Evolutionary conservation across 2,797 vertebrate genomes (phyloP).

Genomic region (Carcharodon carcharias): DNA sequence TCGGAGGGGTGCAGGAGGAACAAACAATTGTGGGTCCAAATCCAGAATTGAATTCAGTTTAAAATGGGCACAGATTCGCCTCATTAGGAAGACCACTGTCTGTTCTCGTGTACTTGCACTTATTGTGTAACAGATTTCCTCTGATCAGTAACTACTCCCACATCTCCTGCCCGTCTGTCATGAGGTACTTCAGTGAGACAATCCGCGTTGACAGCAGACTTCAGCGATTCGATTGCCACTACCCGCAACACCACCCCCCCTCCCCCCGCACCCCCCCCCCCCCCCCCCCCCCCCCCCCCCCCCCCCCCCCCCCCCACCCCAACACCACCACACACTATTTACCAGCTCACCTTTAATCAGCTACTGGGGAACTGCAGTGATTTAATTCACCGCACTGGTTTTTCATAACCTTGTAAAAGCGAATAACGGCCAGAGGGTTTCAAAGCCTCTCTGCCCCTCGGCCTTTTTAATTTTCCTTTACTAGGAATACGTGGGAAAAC

Average conservation of each 20-base stretch:
- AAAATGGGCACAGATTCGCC: background rate
- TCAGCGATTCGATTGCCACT: background rate
- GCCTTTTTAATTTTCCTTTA: background rate
- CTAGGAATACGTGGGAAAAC: background rate
- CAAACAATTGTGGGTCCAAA: background rate
- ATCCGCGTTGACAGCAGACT: constrained; percentile 31
- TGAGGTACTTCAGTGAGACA: constrained; percentile 16
- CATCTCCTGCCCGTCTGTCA: constrained; percentile 28
- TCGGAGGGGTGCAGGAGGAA: background rate
- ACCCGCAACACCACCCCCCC: background rate
- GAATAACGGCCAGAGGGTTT: background rate
- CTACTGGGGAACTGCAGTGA: background rate
- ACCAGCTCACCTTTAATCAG: constrained; percentile 15
- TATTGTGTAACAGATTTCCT: constrained; percentile 30
- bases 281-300: background rate
- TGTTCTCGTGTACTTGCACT: background rate
- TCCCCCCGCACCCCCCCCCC: too few species aligned
- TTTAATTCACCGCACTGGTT: background rate
- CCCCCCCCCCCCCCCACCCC: too few species aligned
- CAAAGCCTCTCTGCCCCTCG: background rate
- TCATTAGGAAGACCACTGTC: background rate
- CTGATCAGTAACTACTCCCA: constrained; percentile 1
- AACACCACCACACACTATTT: background rate
- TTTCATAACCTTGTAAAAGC: background rate
- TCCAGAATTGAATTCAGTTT: background rate